These are phyloP conservation scores for Bombus confusus DNA, from an alignment of 1,140 invertebrate genomes.

Conservation along the genomic window DNA sequence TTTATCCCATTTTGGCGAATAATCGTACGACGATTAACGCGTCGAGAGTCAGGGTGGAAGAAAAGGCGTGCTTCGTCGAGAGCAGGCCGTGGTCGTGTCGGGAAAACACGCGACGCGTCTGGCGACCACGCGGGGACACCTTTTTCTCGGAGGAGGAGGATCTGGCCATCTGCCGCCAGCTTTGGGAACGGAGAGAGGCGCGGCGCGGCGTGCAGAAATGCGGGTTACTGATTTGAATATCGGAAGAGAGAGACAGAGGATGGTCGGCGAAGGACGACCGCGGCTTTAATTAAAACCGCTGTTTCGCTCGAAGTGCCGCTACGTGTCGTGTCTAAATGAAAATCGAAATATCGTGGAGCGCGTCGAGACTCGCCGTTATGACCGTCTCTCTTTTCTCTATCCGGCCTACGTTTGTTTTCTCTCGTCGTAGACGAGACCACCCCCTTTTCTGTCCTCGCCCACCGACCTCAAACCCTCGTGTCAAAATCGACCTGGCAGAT, in stretches of 20 bases:
- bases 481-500: slow-evolving; percentile 43
- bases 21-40: slow-evolving; percentile 45
- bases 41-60: background rate
- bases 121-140: slow-evolving; percentile 31
- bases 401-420: background rate
- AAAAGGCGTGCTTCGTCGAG: background rate
- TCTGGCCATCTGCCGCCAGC: slow-evolving; percentile 45
- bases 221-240: slow-evolving; percentile 61
- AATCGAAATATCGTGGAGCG: slow-evolving; percentile 45
- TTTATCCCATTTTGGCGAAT: background rate
- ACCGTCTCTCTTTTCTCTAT: background rate
- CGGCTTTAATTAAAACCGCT: slow-evolving; percentile 78
- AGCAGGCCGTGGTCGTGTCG: background rate
- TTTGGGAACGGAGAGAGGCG: background rate
- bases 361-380: background rate
- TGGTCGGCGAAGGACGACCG: slow-evolving; percentile 54
- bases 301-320: slow-evolving; percentile 65
- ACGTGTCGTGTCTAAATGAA: slow-evolving; percentile 72
- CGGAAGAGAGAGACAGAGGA: slow-evolving; percentile 29
- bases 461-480: background rate
- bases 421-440: background rate
- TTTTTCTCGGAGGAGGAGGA: slow-evolving; percentile 24
- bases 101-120: slow-evolving; percentile 20
- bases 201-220: slow-evolving; percentile 19
- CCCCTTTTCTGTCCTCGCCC: background rate